Percentiles rank a stretch among this genome's conserved stretches.
These are phyloP conservation scores for Promerops cafer DNA, from an alignment of 2,113 vertebrate genomes.

Conservation along the genomic window DNA sequence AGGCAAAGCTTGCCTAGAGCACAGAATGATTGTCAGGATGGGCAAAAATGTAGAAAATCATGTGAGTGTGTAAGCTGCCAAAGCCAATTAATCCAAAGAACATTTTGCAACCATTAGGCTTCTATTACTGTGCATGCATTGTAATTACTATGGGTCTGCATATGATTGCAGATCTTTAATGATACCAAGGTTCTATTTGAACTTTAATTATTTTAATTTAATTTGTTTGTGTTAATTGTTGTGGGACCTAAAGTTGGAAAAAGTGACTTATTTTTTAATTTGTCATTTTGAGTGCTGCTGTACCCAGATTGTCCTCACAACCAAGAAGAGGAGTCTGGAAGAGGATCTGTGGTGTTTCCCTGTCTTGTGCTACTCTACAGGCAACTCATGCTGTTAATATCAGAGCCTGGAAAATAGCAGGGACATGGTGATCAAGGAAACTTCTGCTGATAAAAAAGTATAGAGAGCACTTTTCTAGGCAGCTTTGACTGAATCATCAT, in stretches of 20 bases:
- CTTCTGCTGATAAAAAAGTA: neutral
- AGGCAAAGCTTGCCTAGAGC: conserved; percentile 59
- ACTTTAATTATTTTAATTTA: conserved; percentile 23
- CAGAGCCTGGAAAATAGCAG: neutral
- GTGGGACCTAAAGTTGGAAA: neutral
- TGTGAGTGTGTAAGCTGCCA: conserved; percentile 70
- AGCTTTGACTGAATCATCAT: neutral
- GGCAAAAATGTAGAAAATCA: conserved; percentile 68
- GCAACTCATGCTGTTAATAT: neutral
- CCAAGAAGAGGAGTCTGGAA: neutral
- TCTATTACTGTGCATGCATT: conserved; percentile 44
- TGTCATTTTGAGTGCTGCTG: neutral
- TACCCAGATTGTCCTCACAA: neutral
- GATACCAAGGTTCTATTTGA: neutral
- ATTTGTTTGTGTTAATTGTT: neutral
- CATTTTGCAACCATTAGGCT: conserved; percentile 62
- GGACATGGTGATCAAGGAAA: neutral
- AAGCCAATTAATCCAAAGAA: conserved; percentile 60
- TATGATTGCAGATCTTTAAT: conserved; percentile 1
- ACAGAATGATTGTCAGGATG: conserved; percentile 64
- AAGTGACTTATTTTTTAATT: neutral
- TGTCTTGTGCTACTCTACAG: neutral
- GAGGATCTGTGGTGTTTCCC: neutral
- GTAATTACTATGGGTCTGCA: conserved; percentile 3
- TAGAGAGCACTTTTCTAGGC: neutral